A percentile compares a stretch with the other conserved stretches of the same genome.
Evolutionary conservation across 2,113 vertebrate species (phyloP).

Genomic region (Daphoenositta chrysoptera): DNA sequence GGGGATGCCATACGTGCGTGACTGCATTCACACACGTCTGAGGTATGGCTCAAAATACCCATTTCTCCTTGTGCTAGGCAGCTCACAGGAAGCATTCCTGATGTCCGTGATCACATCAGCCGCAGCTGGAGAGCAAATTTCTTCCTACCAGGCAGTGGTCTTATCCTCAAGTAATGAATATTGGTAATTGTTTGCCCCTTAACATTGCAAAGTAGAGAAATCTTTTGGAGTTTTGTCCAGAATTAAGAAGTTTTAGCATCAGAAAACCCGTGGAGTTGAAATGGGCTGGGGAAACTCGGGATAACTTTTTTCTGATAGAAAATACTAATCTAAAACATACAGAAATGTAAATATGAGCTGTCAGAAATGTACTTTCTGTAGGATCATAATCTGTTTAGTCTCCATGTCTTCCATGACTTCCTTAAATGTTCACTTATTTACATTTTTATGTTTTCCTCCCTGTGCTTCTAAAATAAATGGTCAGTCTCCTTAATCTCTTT

Average conservation of each 20-base stretch:
- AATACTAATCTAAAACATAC: background rate
- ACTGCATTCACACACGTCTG: too few relatives aligned
- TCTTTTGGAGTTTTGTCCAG: background rate
- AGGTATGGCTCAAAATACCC: background rate
- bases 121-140: background rate
- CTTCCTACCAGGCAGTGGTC: background rate
- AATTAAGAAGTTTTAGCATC: background rate
- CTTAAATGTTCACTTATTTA: background rate
- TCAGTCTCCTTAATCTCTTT: background rate
- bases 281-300: background rate
- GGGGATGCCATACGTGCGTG: accelerated
- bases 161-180: background rate
- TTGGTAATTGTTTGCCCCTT: background rate
- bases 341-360: background rate
- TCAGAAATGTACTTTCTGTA: background rate
- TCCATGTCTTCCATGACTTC: background rate
- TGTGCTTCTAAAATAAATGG: background rate
- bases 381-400: background rate
- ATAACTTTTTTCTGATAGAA: background rate
- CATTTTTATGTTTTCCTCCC: background rate
- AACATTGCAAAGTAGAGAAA: background rate
- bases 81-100: background rate
- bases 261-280: background rate
- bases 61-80: background rate
- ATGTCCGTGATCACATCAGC: too few relatives aligned